Base-by-base conservation (phyloP, 1,140 invertebrate genomes). In the Heliconius hewitsoni region DNA sequence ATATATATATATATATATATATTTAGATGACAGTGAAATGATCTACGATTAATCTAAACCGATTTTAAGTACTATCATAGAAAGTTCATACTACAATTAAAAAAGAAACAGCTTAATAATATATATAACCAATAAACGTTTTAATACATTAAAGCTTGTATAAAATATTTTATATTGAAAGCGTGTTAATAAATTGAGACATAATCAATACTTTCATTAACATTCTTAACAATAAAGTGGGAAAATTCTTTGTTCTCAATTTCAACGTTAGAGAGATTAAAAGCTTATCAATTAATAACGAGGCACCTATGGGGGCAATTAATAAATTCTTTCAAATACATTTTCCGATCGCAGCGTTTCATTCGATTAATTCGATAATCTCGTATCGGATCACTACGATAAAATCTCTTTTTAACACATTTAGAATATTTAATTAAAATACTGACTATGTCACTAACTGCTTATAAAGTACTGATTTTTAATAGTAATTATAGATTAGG, bases 271-370 rank as follows among this genome's bases (percentile, higher is more conserved):
- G 2, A 66, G n/a, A 57, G 60, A 66, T 66, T 66, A 66, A 27
- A 66, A 66, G 60, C 60, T 66, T 66, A 66, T 66, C 60, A 30
- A 66, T 30, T 66, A 66, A 27, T 66, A 30, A 66, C 60, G 60
- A 66, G 23, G 23, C 57, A 66, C 57, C 57, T 66, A 66, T 66
- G 57, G 57, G 23, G 23, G 57, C 27, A 66, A 66, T 66, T 30
- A 66, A 66, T 66, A 16, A 66, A 66, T 66, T 66, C 60, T 16
- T 66, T 66, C 23, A 13, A 66, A 66, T 57, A 57, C 23, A 30
- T 66, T 66, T 66, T 66, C 60, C 60, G 11, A 66, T 30, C 60
- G 23, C 60, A 30, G 11, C 27, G 3, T 66, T 66, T 66, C 13
- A 66, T 66, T 66, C 60, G 60, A 66, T 66, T 66, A 66, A 66